Conservation (phyloP, 2,888 invertebrate genomes). For the Idaea aversata region DNA sequence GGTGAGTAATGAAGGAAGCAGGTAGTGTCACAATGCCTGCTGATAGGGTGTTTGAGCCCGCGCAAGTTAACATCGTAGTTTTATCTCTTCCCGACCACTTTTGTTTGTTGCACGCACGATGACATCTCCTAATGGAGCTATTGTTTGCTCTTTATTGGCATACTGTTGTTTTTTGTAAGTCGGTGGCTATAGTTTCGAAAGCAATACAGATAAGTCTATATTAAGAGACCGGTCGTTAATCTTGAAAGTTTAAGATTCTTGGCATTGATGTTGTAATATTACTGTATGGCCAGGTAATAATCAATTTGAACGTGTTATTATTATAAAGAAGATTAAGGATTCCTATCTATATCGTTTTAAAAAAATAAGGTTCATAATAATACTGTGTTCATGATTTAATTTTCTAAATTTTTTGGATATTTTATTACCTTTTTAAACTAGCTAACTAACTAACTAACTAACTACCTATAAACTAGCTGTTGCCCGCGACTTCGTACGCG, state of each 20-base stretch:
- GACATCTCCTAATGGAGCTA: conserved; percentile 72
- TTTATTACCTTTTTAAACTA: too few species aligned
- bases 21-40: conserved; percentile 40
- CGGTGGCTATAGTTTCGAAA: conserved; percentile 25
- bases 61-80: conserved; percentile 53
- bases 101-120: conserved; percentile 76
- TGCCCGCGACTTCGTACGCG: too few species aligned
- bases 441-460: too few species aligned
- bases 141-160: conserved; percentile 64
- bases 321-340: too few species aligned
- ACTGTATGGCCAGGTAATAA: too few species aligned
- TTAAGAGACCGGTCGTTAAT: not conserved
- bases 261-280: not conserved
- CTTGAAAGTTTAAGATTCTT: not conserved
- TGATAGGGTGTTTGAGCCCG: conserved; percentile 52
- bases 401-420: too few species aligned
- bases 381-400: too few species aligned
- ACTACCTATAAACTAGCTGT: too few species aligned
- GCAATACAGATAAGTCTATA: conserved; percentile 15
- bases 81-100: conserved; percentile 73
- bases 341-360: too few species aligned
- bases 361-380: too few species aligned
- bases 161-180: conserved; percentile 19
- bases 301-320: too few species aligned
- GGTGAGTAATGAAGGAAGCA: conserved; percentile 48